These are phyloP conservation scores for Drosophila lacertosa DNA, from an alignment of 1,140 invertebrate genomes.

Conservation along the genomic window DNA sequence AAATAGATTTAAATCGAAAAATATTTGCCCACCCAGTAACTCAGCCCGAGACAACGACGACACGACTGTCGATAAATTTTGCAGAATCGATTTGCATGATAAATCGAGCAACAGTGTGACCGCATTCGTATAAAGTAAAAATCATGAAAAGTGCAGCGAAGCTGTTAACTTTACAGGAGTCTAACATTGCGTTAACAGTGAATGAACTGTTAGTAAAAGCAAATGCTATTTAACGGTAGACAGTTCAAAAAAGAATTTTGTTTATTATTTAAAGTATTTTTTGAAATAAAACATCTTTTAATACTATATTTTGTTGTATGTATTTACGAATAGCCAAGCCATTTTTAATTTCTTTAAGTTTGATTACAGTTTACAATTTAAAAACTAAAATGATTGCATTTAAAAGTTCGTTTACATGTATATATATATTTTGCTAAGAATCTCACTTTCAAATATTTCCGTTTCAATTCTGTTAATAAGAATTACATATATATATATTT, in stretches of 20 bases:
- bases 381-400: constrained; percentile 77
- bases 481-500: constrained; percentile 45
- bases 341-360: constrained; percentile 74
- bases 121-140: background rate
- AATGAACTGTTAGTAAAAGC: background rate
- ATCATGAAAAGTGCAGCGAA: background rate
- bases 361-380: constrained; percentile 74
- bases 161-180: constrained; percentile 13
- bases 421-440: constrained; percentile 80
- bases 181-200: constrained; percentile 1
- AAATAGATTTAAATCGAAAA: constrained; percentile 68
- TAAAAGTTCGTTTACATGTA: constrained; percentile 65
- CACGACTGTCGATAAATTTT: constrained; percentile 43
- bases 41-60: constrained; percentile 76
- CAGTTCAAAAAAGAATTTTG: background rate
- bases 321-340: constrained; percentile 75
- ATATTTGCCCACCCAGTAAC: constrained; percentile 59
- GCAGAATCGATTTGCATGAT: constrained; percentile 15
- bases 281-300: constrained; percentile 12
- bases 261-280: background rate
- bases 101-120: constrained; percentile 17
- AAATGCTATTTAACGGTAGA: background rate
- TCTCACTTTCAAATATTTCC: constrained; percentile 41
- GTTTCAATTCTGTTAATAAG: constrained; percentile 47
- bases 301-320: constrained; percentile 39